phyloP scores from a whole-genome alignment of 2,888 invertebrate genomes.

The Agriopis leucophaearia region DNA sequence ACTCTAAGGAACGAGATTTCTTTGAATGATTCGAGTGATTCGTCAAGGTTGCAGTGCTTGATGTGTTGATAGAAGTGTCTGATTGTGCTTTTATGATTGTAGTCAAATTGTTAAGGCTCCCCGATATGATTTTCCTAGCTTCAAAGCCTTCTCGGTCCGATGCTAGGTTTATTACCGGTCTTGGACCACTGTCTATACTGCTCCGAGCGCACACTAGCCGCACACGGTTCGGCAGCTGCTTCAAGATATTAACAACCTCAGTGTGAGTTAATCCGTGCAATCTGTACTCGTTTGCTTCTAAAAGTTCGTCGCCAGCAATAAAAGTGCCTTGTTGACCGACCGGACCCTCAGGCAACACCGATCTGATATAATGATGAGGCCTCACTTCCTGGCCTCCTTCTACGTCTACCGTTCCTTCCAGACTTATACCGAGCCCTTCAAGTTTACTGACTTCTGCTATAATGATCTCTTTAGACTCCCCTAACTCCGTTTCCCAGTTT shows the following conservation, averaged over 20 bases:
- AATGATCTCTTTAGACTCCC: conserved; percentile 94
- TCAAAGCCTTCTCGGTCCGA: conserved; percentile 93
- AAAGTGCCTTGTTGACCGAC: conserved; percentile 96
- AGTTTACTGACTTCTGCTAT: conserved; percentile 97
- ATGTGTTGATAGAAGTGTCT: conserved; percentile 96
- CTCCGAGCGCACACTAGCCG: conserved; percentile 95
- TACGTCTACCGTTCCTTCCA: conserved; percentile 99
- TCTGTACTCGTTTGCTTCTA: conserved; percentile 97
- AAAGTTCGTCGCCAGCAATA: conserved; percentile 97
- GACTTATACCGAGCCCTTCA: conserved; percentile 97
- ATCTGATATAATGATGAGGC: conserved; percentile 99
- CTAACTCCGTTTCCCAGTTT: conserved; percentile 93
- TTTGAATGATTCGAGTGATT: conserved; percentile 89
- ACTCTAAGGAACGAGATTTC: conserved; percentile 97
- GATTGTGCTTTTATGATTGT: conserved; percentile 97
- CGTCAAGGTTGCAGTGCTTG: conserved; percentile 93
- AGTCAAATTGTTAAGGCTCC: conserved; percentile 93
- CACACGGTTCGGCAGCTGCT: conserved; percentile 96
- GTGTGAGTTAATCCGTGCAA: conserved; percentile 97
- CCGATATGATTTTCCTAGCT: conserved; percentile 93
- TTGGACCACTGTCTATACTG: conserved; percentile 88
- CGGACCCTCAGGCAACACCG: conserved; percentile 98
- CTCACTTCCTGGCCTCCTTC: conserved; percentile 98
- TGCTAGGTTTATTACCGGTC: conserved; percentile 92
- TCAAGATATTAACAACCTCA: conserved; percentile 98